Conservation (phyloP, 2,888 invertebrate genomes). For the Coremacera marginata region DNA sequence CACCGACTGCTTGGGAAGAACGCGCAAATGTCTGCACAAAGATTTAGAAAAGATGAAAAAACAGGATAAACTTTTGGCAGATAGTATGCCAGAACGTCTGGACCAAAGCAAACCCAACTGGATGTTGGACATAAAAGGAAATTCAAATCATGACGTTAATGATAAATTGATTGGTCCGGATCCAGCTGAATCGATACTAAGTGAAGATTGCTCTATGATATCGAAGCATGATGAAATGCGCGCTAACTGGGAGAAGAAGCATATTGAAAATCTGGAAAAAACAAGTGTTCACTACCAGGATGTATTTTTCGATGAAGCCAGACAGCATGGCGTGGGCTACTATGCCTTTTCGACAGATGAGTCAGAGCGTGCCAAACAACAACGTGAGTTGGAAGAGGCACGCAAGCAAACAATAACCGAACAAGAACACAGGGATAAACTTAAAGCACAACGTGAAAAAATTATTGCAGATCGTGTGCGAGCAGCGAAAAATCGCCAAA, state of each 20-base stretch:
- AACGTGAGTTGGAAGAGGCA: constrained; percentile 80
- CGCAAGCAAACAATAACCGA: constrained; percentile 79
- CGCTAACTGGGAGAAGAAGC: constrained; percentile 90
- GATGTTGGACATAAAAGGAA: constrained; percentile 63
- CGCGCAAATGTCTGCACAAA: constrained; percentile 83
- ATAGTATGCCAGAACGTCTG: constrained; percentile 64
- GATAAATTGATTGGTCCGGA: constrained; percentile 62
- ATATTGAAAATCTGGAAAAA: constrained; percentile 78
- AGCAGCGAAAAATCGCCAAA: constrained; percentile 80
- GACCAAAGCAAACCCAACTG: constrained; percentile 68
- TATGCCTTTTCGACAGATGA: constrained; percentile 92
- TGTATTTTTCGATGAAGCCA: constrained; percentile 90
- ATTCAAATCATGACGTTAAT: constrained; percentile 44
- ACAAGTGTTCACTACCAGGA: constrained; percentile 91
- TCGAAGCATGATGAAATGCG: constrained; percentile 79
- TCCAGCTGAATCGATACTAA: constrained; percentile 62
- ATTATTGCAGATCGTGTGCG: constrained; percentile 78
- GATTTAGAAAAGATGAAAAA: constrained; percentile 79
- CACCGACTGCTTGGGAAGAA: constrained; percentile 87
- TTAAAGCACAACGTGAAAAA: constrained; percentile 75
- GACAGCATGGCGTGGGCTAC: constrained; percentile 93
- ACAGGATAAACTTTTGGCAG: constrained; percentile 72
- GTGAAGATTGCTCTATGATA: constrained; percentile 70
- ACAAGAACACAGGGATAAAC: constrained; percentile 76
- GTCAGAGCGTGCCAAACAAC: constrained; percentile 81